Evolutionary conservation across 2,113 vertebrate genomes (phyloP).

Genomic region (Perca flavescens): DNA sequence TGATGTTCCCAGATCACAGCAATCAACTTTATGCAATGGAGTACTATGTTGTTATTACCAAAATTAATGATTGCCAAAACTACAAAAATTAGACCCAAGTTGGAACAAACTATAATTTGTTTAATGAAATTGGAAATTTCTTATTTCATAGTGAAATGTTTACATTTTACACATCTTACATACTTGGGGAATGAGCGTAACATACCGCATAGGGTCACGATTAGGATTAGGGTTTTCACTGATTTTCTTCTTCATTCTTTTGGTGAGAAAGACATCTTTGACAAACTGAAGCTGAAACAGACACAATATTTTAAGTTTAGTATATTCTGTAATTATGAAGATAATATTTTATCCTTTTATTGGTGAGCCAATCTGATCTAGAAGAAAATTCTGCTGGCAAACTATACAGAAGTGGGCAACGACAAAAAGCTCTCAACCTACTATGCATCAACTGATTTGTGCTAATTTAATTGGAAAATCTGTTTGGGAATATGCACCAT

Average conservation of each 20-base stretch:
- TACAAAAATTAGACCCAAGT: background rate
- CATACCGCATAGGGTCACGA: no score
- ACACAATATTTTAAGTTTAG: background rate
- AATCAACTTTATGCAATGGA: background rate
- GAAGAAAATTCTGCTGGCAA: background rate
- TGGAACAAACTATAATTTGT: background rate
- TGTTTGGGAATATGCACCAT: background rate
- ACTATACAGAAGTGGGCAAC: background rate
- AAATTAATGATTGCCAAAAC: background rate
- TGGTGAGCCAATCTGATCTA: background rate
- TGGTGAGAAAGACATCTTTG: background rate
- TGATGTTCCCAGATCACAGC: background rate
- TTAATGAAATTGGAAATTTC: no score
- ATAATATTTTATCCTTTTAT: background rate
- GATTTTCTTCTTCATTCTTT: background rate
- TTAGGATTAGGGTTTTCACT: background rate
- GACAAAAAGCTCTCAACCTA: background rate
- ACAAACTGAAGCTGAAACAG: background rate
- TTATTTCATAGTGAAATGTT: no score
- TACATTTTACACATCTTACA: no score
- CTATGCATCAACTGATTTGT: background rate
- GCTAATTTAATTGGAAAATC: background rate
- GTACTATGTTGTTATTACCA: background rate
- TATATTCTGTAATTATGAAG: background rate
- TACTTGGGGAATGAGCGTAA: no score